Percentiles rank a stretch among this genome's conserved stretches.
Conservation (phyloP, 1,140 invertebrate species). For the Diabrotica undecimpunctata region DNA sequence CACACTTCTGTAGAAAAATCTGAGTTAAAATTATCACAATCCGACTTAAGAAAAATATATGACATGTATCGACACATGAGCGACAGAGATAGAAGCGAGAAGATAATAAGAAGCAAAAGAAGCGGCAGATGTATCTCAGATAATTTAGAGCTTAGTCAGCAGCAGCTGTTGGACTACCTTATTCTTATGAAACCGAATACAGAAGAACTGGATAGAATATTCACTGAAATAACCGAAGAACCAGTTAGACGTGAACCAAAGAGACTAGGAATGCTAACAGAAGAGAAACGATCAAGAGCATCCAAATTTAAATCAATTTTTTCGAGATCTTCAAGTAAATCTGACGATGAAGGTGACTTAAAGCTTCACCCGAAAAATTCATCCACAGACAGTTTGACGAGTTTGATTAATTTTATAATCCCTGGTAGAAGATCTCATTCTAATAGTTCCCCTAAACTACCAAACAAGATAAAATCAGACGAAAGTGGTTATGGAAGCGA, state of each 20-base stretch:
- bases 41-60: slow-evolving; percentile 29
- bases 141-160: slow-evolving; percentile 35
- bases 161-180: slow-evolving; percentile 39
- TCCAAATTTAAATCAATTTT: slow-evolving; percentile 32
- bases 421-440: slow-evolving; percentile 27
- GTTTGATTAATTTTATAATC: slow-evolving; percentile 34
- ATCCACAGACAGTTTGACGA: slow-evolving; percentile 35
- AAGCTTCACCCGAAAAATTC: slow-evolving; percentile 25
- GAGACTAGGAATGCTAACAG: slow-evolving; percentile 24
- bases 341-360: slow-evolving; percentile 36
- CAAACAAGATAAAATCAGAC: slow-evolving; percentile 45
- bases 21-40: slow-evolving; percentile 18
- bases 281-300: slow-evolving; percentile 31
- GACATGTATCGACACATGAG: slow-evolving; percentile 32
- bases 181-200: slow-evolving; percentile 34
- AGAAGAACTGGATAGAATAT: slow-evolving; percentile 35
- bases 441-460: slow-evolving; percentile 27
- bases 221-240: slow-evolving; percentile 21
- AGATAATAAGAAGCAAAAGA: slow-evolving; percentile 21
- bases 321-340: slow-evolving; percentile 37
- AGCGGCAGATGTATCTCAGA: slow-evolving; percentile 31
- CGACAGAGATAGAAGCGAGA: slow-evolving; percentile 21
- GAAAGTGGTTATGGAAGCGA: slow-evolving; percentile 66
- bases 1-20: slow-evolving; percentile 47
- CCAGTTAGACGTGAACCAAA: slow-evolving; percentile 4